Evolutionary conservation across 2,113 vertebrate genomes (phyloP).

Genomic region (Apistogramma diplotaenia): DNA sequence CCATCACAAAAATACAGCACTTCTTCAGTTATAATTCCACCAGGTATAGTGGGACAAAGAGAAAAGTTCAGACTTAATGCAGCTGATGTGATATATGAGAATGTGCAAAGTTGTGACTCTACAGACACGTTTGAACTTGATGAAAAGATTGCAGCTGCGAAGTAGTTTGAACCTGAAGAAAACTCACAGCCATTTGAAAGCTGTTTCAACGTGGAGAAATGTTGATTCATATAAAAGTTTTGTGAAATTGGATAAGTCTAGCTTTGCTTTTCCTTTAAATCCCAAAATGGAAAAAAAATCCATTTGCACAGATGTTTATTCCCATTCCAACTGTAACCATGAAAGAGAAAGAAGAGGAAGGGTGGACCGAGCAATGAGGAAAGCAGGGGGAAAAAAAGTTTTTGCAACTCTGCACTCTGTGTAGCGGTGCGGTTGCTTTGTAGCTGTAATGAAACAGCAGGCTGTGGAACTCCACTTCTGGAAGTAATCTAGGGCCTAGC

Average conservation of each 20-base stretch:
- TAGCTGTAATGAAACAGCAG: conserved; percentile 71
- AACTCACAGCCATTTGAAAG: neutral
- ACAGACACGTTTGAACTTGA: neutral
- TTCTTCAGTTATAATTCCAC: neutral
- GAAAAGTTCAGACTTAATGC: neutral
- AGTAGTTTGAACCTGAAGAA: too few relatives aligned
- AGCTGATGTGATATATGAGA: neutral
- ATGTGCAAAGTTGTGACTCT: neutral
- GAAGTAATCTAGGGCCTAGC: conserved; percentile 67
- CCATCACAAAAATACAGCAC: neutral
- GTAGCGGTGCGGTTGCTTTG: conserved; percentile 69
- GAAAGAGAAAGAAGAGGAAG: conserved; percentile 35
- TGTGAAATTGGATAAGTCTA: conserved; percentile 48
- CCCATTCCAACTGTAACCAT: conserved; percentile 53
- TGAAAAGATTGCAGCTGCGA: neutral
- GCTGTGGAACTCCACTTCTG: conserved; percentile 64
- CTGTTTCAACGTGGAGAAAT: conserved; percentile 22
- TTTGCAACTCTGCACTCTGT: conserved; percentile 67
- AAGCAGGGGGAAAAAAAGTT: conserved; percentile 15
- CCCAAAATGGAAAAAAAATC: conserved; percentile 27
- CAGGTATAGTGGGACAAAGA: accelerated
- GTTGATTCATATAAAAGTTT: conserved; percentile 12
- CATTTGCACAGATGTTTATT: conserved; percentile 54
- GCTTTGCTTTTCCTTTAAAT: neutral
- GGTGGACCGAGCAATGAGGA: conserved; percentile 2